Evolutionary conservation across 2,888 invertebrate species (phyloP).

Genomic region (Tetramorium bicarinatum): DNA sequence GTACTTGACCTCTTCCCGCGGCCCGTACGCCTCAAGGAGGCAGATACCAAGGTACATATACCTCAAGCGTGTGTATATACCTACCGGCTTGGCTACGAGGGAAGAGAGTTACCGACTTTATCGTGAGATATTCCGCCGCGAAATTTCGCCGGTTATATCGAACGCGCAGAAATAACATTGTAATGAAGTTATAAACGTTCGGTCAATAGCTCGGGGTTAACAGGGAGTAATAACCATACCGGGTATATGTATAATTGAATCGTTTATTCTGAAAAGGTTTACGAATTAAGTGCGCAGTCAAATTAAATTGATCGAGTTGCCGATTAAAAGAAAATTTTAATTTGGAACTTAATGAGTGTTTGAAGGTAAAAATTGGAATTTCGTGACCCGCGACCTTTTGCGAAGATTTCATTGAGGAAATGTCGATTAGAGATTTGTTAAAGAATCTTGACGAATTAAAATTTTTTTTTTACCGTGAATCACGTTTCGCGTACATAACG

Average conservation of each 20-base stretch:
- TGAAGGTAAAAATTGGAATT: neutral
- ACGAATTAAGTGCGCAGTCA: neutral
- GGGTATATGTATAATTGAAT: neutral
- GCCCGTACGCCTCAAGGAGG: slow-evolving; percentile 57
- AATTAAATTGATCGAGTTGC: neutral
- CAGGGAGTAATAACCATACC: slow-evolving; percentile 16
- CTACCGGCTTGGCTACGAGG: neutral
- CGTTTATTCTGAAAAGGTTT: slow-evolving; percentile 22
- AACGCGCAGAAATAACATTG: slow-evolving; percentile 26
- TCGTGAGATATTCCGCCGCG: slow-evolving; percentile 69
- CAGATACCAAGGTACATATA: slow-evolving; percentile 38
- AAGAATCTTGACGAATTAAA: neutral
- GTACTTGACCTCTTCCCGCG: slow-evolving; percentile 74
- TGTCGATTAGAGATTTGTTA: neutral
- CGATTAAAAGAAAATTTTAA: neutral
- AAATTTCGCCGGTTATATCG: slow-evolving; percentile 28
- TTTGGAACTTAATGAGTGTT: neutral
- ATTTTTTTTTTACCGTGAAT: neutral
- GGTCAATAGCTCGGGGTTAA: slow-evolving; percentile 45
- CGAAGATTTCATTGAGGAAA: neutral
- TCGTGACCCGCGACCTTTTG: neutral
- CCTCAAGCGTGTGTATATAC: slow-evolving; percentile 27
- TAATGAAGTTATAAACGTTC: slow-evolving; percentile 63
- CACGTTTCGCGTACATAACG: neutral
- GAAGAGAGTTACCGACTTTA: slow-evolving; percentile 54